Percentiles rank a stretch among this genome's conserved stretches.
Evolutionary conservation across 1,140 invertebrate species (phyloP).

Genomic region (Eubasilissa regina): DNA sequence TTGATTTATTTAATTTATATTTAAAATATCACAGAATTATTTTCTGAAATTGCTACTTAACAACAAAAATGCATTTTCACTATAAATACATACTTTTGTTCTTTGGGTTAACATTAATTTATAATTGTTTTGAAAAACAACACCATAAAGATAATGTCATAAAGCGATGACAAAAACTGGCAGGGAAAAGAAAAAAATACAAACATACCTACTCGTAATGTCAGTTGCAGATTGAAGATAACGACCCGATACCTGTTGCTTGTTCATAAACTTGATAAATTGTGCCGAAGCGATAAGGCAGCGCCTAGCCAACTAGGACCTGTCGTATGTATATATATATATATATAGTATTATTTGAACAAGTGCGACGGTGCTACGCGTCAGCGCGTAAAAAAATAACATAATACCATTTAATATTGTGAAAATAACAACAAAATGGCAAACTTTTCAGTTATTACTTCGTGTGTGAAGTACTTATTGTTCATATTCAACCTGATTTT

Average conservation of each 20-base stretch:
- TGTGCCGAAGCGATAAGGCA: constrained; percentile 29
- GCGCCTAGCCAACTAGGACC: background rate
- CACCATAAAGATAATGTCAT: too few species aligned
- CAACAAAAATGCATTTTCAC: too few species aligned
- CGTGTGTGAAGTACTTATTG: constrained; percentile 54
- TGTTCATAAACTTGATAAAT: constrained; percentile 32
- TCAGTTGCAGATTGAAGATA: constrained; percentile 1
- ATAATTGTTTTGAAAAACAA: too few species aligned
- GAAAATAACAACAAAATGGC: constrained; percentile 31
- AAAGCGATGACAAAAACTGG: too few species aligned
- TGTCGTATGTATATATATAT: too few species aligned
- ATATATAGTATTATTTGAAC: constrained; percentile 33
- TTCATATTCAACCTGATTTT: constrained; percentile 55
- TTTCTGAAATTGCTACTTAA: too few species aligned
- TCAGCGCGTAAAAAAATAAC: background rate
- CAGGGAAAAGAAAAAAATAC: too few species aligned
- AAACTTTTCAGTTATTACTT: constrained; percentile 45
- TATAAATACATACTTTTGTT: too few species aligned
- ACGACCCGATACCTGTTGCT: constrained; percentile 2
- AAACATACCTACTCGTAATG: too few species aligned
- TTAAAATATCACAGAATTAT: too few species aligned
- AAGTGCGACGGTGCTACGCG: constrained; percentile 27
- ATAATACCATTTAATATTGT: background rate
- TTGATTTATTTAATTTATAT: too few species aligned
- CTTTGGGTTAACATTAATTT: too few species aligned